These are phyloP conservation scores for Xyrichtys novacula DNA, from an alignment of 2,797 vertebrate species.

Conservation along the genomic window DNA sequence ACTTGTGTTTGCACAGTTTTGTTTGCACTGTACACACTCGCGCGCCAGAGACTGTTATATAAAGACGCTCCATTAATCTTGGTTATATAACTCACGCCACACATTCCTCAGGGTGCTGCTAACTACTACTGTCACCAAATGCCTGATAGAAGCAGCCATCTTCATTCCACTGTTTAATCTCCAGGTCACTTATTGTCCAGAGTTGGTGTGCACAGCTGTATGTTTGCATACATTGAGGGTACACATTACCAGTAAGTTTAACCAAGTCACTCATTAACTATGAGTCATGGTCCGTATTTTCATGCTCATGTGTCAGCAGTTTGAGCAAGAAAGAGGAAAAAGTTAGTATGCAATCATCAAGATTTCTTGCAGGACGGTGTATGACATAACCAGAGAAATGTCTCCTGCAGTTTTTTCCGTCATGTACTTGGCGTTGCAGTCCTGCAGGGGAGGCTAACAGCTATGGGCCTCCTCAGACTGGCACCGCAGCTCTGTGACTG, in stretches of 20 bases:
- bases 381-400: slow-evolving; percentile 30
- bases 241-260: neutral
- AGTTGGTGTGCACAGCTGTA: neutral
- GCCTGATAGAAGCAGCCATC: slow-evolving; percentile 15
- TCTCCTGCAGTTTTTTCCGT: slow-evolving; percentile 26
- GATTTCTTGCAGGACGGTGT: slow-evolving; percentile 12
- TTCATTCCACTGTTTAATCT: slow-evolving; percentile 22
- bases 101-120: slow-evolving; percentile 72
- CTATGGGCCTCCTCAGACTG: slow-evolving; percentile 9
- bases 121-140: slow-evolving; percentile 58
- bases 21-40: slow-evolving; percentile 56
- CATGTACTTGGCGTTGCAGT: slow-evolving; percentile 34
- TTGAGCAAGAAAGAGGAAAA: neutral
- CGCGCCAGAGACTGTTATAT: slow-evolving; percentile 42
- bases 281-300: neutral
- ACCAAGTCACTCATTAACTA: slow-evolving; percentile 6
- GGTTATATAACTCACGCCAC: slow-evolving; percentile 58
- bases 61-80: slow-evolving; percentile 72
- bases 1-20: slow-evolving; percentile 64
- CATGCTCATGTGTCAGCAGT: neutral
- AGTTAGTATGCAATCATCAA: neutral
- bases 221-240: neutral
- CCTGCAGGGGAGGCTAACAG: slow-evolving; percentile 66
- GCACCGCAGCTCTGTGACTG: slow-evolving; percentile 20
- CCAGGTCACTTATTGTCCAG: neutral